Evolutionary conservation across 64 coral and sea anemone genomes (phyloP), one percentile per base, ranked within the genome.

Genomic region (Actinia tenebrosa): DNA sequence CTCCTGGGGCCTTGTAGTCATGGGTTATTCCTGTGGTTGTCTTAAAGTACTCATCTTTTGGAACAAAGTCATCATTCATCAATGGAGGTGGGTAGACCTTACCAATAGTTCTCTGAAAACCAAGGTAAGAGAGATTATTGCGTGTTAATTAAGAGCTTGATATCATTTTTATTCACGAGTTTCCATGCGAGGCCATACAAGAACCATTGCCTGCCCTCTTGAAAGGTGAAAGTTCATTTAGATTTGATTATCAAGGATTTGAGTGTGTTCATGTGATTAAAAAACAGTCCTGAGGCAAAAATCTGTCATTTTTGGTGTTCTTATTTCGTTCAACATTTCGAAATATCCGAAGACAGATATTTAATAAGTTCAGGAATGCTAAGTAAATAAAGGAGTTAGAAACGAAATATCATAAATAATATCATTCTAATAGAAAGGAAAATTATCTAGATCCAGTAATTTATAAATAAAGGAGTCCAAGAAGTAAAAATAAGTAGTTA

Each of bases 11-110:
- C 56, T 99, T 99, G 83, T 92, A 95, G 46, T 99, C 97, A 81
- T 99, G 97, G 45, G 90, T 92, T 22, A 91, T 87, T 20, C 97
- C 93, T 56, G 93, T 99, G 5, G 97, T 95, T 83, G 97, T 99
- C 30, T 53, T 77, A 50, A 96, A 93, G 77, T 96, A 59, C 22
- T 96, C 94, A 46, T 88, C 86, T 22, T 91, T 87, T 81, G 80
- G 85, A 50, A 96, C 71, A 8, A 87, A 88, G 82, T 96, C 94
- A 71, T 87, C 61, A 75, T 93, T 83, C 63, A 84, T 87, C 83
- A 96, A 68, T n/a, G 91, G 84, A 22, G 94, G 91, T 19, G 94
- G 94, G 4, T 92, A 84, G 20, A 96, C 94, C 53, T 93, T 92
- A 52, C 86, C 89, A 56, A 93, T 84, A 18, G 94, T 96, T 86